Evolutionary conservation across 2,797 vertebrate species (phyloP).

Genomic region (Carduelis carduelis): DNA sequence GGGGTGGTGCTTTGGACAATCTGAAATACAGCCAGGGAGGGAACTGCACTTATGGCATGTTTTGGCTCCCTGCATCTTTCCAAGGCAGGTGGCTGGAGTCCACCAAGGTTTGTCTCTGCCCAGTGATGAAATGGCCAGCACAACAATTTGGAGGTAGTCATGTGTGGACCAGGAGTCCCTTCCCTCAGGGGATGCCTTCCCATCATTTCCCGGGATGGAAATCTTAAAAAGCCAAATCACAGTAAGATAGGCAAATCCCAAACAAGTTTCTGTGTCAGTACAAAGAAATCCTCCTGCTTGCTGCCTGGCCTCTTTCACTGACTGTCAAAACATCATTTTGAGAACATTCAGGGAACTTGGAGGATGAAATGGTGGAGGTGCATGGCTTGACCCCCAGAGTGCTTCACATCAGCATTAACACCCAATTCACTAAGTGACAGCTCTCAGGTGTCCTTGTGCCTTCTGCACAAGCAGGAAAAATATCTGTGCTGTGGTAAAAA

Average conservation of each 20-base stretch:
- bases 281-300: not conserved
- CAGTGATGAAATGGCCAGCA: not conserved
- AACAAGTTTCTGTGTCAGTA: not conserved
- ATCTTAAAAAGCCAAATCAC: not conserved
- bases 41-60: not conserved
- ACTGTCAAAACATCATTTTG: not conserved
- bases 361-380: not conserved
- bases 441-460: not conserved
- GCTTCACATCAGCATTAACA: not conserved
- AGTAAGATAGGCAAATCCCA: not conserved
- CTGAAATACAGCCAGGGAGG: not conserved
- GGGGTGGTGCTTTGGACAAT: not conserved
- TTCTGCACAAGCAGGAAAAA: not conserved
- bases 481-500: not conserved
- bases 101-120: not conserved
- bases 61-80: not conserved
- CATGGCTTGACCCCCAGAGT: not conserved
- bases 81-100: not conserved
- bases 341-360: not conserved
- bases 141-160: not conserved
- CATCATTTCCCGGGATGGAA: not conserved
- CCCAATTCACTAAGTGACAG: not conserved
- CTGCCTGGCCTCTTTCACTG: not conserved
- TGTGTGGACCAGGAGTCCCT: not conserved
- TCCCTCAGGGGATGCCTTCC: not conserved